Evolutionary conservation across 2,113 vertebrate genomes (phyloP).

Genomic region (Phainopepla nitens): DNA sequence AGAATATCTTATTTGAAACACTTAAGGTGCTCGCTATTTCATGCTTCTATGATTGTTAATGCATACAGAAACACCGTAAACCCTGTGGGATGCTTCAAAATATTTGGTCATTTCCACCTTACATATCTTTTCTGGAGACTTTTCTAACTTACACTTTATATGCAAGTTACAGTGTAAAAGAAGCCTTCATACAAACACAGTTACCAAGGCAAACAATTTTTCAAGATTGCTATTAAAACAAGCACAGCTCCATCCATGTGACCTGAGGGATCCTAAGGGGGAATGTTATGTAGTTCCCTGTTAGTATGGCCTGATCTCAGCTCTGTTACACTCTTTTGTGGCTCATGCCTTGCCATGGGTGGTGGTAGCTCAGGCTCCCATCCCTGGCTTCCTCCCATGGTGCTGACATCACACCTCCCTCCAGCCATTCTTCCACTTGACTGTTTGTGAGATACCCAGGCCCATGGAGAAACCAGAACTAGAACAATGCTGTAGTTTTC

Average conservation of each 20-base stretch:
- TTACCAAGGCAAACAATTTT: background rate
- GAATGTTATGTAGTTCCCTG: background rate
- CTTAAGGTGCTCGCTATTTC: background rate
- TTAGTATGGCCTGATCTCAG: background rate
- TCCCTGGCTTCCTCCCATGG: accelerated
- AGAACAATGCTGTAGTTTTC: background rate
- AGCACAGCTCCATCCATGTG: background rate
- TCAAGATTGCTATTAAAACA: background rate
- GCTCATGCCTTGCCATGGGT: background rate
- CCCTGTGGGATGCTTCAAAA: background rate
- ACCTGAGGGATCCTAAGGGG: background rate
- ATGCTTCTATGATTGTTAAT: background rate
- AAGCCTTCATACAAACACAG: background rate
- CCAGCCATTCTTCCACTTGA: background rate
- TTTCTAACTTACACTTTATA: background rate
- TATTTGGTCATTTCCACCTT: background rate
- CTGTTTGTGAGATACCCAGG: background rate
- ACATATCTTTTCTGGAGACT: background rate
- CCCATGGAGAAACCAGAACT: background rate
- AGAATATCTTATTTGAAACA: background rate
- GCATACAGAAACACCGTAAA: background rate
- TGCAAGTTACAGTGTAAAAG: background rate
- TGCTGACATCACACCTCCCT: background rate
- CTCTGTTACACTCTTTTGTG: background rate
- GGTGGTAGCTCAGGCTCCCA: background rate